Evolutionary conservation across 2,888 invertebrate species (phyloP).

Genomic region (Blera fallax): DNA sequence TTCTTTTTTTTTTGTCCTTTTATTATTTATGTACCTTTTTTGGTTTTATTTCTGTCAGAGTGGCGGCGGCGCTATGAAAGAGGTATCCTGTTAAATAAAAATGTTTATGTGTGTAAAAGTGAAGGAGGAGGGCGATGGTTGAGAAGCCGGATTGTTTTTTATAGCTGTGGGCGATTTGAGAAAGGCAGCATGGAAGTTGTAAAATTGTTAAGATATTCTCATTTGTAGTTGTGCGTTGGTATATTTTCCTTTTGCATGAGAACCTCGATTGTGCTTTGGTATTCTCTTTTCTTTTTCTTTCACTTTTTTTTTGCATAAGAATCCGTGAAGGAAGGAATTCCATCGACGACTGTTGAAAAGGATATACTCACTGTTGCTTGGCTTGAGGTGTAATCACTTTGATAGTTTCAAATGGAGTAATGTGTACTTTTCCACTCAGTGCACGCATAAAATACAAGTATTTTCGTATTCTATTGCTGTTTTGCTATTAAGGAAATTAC

Average conservation of each 20-base stretch:
- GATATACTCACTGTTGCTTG: conserved; percentile 11
- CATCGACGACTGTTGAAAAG: neutral
- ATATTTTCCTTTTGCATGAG: neutral
- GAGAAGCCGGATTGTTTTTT: conserved; percentile 43
- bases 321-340: neutral
- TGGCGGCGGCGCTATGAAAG: neutral
- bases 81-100: conserved; percentile 41
- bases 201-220: conserved; percentile 40
- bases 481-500: conserved; percentile 55
- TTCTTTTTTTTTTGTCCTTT: conserved; percentile 15
- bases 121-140: conserved; percentile 8
- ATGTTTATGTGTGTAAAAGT: conserved; percentile 46
- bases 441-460: conserved; percentile 35
- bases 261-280: neutral
- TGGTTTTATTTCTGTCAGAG: conserved; percentile 9
- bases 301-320: neutral
- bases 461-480: conserved; percentile 50
- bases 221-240: conserved; percentile 24
- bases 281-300: neutral
- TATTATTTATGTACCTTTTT: conserved; percentile 41
- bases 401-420: conserved; percentile 44
- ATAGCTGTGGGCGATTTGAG: conserved; percentile 46
- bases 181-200: conserved; percentile 19
- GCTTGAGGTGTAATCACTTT: conserved; percentile 42
- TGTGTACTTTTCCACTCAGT: conserved; percentile 41